Conservation (phyloP, 2,888 invertebrate genomes). For the Xanthostigma xanthostigma region DNA sequence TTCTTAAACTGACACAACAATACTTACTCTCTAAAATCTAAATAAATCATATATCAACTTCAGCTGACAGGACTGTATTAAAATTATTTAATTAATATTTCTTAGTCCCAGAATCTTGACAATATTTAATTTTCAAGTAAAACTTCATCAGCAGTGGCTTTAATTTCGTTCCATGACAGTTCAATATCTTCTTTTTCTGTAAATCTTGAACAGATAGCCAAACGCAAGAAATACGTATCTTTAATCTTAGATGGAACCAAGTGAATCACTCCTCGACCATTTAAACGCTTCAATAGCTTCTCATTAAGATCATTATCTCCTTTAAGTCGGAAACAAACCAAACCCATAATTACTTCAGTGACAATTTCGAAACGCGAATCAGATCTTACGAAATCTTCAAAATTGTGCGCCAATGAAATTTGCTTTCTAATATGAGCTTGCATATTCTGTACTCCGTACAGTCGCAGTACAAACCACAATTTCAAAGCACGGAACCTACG, state of each 20-base stretch:
- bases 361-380: conserved; percentile 83
- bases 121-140: conserved; percentile 26
- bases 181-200: conserved; percentile 70
- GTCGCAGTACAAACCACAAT: conserved; percentile 85
- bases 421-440: conserved; percentile 79
- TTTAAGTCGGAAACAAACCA: conserved; percentile 92
- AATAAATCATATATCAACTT: too few relatives aligned
- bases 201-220: conserved; percentile 80
- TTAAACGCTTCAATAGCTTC: conserved; percentile 63
- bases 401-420: conserved; percentile 71
- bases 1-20: too few relatives aligned
- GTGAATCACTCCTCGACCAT: conserved; percentile 81
- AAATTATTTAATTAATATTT: background rate
- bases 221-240: conserved; percentile 69
- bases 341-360: conserved; percentile 79
- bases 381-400: conserved; percentile 56
- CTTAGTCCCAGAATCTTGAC: background rate
- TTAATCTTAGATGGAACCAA: conserved; percentile 81
- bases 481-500: conserved; percentile 85
- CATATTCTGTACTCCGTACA: conserved; percentile 78
- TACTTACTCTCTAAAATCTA: too few relatives aligned
- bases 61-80: too few relatives aligned
- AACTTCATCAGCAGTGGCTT: conserved; percentile 54
- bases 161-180: conserved; percentile 76
- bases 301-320: conserved; percentile 73